Conservation (phyloP, 2,113 vertebrate genomes). For the Amia ocellicauda region DNA sequence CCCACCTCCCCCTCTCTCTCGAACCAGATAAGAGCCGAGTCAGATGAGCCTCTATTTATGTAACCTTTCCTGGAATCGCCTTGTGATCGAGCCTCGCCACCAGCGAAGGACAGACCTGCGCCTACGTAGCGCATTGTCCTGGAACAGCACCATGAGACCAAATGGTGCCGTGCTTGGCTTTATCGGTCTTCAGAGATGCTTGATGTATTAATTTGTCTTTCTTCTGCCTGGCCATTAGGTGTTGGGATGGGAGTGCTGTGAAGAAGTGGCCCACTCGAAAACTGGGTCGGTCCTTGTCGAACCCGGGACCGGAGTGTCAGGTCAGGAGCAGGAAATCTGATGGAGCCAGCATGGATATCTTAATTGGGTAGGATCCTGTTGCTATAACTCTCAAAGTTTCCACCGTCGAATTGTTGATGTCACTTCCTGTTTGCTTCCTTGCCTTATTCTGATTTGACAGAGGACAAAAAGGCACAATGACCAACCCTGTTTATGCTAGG, state of each 20-base stretch:
- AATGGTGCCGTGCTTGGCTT: no score
- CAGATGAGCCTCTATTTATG: constrained; percentile 10
- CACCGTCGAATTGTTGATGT: no score
- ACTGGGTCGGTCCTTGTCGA: constrained; percentile 30
- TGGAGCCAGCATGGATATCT: constrained; percentile 57
- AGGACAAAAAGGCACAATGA: no score
- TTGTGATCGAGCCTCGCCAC: constrained; percentile 3
- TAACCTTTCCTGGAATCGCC: constrained; percentile 6
- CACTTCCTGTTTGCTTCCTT: no score
- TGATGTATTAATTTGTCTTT: neutral
- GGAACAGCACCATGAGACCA: constrained; percentile 31
- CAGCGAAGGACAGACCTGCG: neutral
- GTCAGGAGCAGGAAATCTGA: constrained; percentile 18
- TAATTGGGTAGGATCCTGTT: constrained; percentile 50
- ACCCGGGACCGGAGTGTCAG: neutral
- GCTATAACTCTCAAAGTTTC: no score
- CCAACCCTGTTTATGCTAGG: no score
- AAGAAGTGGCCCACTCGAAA: constrained; percentile 19
- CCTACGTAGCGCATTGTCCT: neutral
- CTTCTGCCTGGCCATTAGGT: constrained; percentile 43
- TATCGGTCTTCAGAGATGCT: no score
- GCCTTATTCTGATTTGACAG: no score
- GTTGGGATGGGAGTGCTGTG: constrained; percentile 15
- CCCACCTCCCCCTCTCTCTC: neutral
- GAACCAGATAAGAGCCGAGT: neutral